phyloP scores from a whole-genome alignment of 2,888 invertebrate species.

The Diaprepes abbreviatus region DNA sequence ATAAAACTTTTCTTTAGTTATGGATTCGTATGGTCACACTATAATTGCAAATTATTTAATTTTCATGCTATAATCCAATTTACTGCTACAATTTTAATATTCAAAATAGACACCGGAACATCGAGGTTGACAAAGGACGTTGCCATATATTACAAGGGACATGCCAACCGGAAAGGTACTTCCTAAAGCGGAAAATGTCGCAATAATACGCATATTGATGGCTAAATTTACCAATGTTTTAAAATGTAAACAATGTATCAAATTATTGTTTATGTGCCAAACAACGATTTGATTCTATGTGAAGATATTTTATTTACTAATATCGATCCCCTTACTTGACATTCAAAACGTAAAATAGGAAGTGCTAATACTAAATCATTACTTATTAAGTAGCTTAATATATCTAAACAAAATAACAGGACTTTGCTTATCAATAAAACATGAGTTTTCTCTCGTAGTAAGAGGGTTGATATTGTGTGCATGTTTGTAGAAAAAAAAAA shows the following conservation, averaged over 20 bases:
- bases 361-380: constrained; percentile 1
- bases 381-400: background rate
- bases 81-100: constrained; percentile 29
- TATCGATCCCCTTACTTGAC: background rate
- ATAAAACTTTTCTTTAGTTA: too few relatives aligned
- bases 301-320: background rate
- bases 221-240: constrained; percentile 22
- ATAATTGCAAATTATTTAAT: too few relatives aligned
- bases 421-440: too few relatives aligned
- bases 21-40: too few relatives aligned
- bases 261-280: constrained; percentile 4
- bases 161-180: constrained; percentile 55
- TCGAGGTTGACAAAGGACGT: constrained; percentile 33
- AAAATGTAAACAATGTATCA: constrained; percentile 31
- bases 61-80: background rate
- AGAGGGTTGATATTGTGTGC: too few relatives aligned
- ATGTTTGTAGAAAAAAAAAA: too few relatives aligned
- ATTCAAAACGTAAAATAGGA: background rate
- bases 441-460: too few relatives aligned
- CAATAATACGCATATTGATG: constrained; percentile 55
- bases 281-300: background rate
- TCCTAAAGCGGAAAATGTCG: constrained; percentile 56
- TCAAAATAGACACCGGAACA: constrained; percentile 19
- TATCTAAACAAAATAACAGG: too few relatives aligned
- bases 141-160: constrained; percentile 21